Evolutionary conservation across 2,113 vertebrate genomes (phyloP), one percentile per base, ranked within the genome.

Genomic region (Tiliqua scincoides): DNA sequence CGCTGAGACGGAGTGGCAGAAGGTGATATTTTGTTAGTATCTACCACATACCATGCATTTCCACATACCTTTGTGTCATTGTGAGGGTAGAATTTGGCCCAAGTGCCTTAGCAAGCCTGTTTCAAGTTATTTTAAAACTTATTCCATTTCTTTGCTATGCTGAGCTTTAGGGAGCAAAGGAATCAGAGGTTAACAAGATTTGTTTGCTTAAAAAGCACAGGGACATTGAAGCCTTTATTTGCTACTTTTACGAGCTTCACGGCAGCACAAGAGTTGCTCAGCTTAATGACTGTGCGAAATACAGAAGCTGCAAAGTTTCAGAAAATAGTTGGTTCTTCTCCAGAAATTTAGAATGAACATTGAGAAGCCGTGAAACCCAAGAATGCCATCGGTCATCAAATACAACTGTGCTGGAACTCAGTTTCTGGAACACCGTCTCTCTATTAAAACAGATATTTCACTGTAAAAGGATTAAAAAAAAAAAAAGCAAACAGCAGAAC

Each of bases 211-310:
- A 92, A 78, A 71, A 68, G 37, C 81, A 85, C 74, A 94, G 94
- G 93, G 95, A 97, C 96, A 97, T 92, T 95, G 94, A 91, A 93
- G 73, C 87, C 94, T 96, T 95, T 96, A 95, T 96, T 89, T 90
- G 40, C 78, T 95, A 78, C 95, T 95, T 96, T 95, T 83, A 5
- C 82, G 95, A 93, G 95, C 94, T 85, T 88, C 71, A 65, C 25
- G 93, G 96, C 85, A 95, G 93, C 93, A 80, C 87, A 95, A 93
- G 79, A 92, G 94, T 93, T 83, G 91, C 95, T 96, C 95, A 95
- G 92, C 91, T 94, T 95, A 92, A 95, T 94, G 93, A 96, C 95
- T 96, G 94, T 94, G 93, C 20, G 14, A 95, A 96, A 95, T 93
- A 95, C 91, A 85, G 96, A 95, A 96, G 95, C 95, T 79, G 94